Conservation (phyloP, 2,797 vertebrate species). For the Fringilla coelebs region DNA sequence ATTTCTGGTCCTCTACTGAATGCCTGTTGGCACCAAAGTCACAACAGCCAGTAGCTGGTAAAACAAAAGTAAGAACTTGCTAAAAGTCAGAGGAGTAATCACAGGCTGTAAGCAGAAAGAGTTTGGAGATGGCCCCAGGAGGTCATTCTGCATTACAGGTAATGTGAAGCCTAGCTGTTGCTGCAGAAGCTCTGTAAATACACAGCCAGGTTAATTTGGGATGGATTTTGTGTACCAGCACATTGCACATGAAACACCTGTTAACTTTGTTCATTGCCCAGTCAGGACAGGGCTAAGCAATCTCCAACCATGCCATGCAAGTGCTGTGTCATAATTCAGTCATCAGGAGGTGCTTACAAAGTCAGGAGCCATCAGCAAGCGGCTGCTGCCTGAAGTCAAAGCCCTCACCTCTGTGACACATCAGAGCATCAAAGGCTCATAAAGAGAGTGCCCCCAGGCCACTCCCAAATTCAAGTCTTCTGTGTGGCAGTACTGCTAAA, state of each 20-base stretch:
- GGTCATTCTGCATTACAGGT: background rate
- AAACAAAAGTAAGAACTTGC: background rate
- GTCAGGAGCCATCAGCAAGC: slow-evolving; percentile 7
- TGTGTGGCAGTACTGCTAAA: slow-evolving; percentile 24
- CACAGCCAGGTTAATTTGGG: background rate
- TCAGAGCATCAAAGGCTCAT: slow-evolving; percentile 58
- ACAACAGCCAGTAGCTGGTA: background rate
- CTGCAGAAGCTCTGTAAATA: background rate
- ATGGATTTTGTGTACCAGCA: background rate
- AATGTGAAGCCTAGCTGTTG: background rate
- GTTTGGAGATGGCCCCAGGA: background rate
- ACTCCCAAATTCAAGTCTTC: slow-evolving; percentile 48
- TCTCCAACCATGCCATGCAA: background rate
- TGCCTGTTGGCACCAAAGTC: background rate
- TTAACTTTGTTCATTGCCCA: background rate
- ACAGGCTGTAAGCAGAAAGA: background rate
- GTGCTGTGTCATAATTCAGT: slow-evolving; percentile 47
- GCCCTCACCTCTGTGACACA: slow-evolving; percentile 63
- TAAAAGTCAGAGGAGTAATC: background rate
- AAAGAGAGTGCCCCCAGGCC: slow-evolving; percentile 56
- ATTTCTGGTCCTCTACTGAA: background rate
- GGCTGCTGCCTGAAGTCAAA: slow-evolving; percentile 25
- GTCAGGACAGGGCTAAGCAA: background rate
- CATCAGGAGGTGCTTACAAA: slow-evolving; percentile 28
- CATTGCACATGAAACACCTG: background rate